Evolutionary conservation across 2,797 vertebrate species (phyloP), one percentile per base, ranked within the genome.

Genomic region (Cephalopachus bancanus): DNA sequence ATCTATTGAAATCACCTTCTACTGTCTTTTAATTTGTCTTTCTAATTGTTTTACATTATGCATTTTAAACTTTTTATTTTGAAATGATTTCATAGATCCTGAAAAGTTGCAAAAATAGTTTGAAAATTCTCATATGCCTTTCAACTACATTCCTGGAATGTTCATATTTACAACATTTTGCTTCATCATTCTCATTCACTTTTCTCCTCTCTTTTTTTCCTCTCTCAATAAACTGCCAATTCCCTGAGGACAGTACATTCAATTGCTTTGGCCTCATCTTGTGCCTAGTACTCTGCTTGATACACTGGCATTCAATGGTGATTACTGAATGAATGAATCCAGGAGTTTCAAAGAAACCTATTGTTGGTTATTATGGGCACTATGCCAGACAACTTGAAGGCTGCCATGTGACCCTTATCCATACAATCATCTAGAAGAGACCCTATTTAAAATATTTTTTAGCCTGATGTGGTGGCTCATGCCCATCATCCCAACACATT

Each of bases 11-110:
- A 83, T 69, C 8, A 57, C 19, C 55, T 83, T 26, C 53, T 64
- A 44, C 44, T 44, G 4, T 51, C 22, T 75, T 80, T 78, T 69
- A 51, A 17, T 81, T 92, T 55, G 22, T 67, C 57, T 78, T 93
- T 74, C 59, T 76, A 76, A 33, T 59, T 11, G 64, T 59, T 90
- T 64, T 91, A 53, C 65, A 69, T 62, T 74, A 76, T 22, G 69
- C 5, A 28, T 33, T 76, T 78, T 87, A 26, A 71, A 78, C 90
- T 79, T 80, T 86, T 86, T 91, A 90, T 83, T 93, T 71, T 87
- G 30, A 87, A 91, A n/a, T 74, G 57, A 69, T 57, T 94, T 59
- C 62, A 65, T 28, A 88, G 30, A 81, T 89, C 22, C 16, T 67
- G 12, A 83, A 75, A 83, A 76, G 55, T 15, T 78, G 17, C 19